These are phyloP conservation scores for Tyto alba DNA, from an alignment of 2,113 vertebrate genomes.

Conservation along the genomic window DNA sequence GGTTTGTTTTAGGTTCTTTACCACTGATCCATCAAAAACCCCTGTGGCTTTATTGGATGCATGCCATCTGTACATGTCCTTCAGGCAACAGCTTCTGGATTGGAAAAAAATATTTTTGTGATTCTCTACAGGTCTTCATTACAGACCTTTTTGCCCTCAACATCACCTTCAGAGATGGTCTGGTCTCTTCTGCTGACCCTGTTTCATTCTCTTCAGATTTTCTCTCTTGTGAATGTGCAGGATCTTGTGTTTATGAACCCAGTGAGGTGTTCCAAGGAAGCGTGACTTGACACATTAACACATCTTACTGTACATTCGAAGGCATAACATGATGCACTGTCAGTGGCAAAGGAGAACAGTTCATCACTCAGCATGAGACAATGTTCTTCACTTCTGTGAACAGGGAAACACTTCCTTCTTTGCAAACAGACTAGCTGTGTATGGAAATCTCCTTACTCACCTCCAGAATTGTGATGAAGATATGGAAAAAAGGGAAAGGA, in stretches of 20 bases:
- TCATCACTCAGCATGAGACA: conserved; percentile 15
- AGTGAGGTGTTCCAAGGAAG: conserved; percentile 23
- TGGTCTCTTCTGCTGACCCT: background rate
- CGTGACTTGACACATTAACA: conserved; percentile 26
- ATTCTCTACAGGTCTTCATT: background rate
- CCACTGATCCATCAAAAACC: background rate
- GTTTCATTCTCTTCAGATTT: background rate
- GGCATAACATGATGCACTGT: background rate
- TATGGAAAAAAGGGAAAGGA: background rate
- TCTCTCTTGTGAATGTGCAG: background rate
- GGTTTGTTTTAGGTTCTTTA: background rate
- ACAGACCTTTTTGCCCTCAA: background rate
- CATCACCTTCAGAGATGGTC: background rate
- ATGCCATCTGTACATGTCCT: background rate
- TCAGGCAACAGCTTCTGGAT: background rate
- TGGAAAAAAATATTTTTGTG: background rate
- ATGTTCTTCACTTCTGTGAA: background rate
- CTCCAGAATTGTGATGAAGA: background rate
- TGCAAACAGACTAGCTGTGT: background rate
- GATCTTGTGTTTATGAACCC: conserved; percentile 5
- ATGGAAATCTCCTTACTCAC: background rate
- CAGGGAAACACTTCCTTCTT: background rate
- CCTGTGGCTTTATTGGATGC: background rate
- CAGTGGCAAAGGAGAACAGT: background rate
- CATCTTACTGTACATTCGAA: background rate